These are phyloP conservation scores for Spheniscus humboldti DNA, from an alignment of 2,797 vertebrate genomes.

Conservation along the genomic window DNA sequence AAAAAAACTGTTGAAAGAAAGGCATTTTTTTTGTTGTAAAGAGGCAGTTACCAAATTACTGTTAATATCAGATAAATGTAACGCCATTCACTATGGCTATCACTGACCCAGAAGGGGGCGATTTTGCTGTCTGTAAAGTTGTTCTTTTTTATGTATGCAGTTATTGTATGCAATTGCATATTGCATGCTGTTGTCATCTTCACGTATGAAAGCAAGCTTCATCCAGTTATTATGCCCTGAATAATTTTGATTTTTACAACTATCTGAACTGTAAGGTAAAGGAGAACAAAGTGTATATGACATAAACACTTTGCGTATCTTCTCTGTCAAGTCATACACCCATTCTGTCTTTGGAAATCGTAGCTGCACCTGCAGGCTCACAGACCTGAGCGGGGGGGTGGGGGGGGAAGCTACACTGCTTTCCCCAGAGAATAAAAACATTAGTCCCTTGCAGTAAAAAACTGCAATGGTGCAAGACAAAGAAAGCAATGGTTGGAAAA, in stretches of 20 bases:
- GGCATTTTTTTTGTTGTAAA: constrained; percentile 8
- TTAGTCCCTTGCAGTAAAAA: neutral
- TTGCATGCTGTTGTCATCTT: neutral
- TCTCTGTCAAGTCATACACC: neutral
- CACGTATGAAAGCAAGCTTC: neutral
- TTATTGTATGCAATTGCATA: neutral
- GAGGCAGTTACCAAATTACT: constrained; percentile 14
- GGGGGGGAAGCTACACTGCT: neutral
- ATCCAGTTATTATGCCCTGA: neutral
- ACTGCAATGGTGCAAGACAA: neutral
- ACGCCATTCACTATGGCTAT: neutral
- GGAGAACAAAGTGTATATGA: neutral
- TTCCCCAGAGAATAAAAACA: neutral
- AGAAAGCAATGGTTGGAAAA: neutral
- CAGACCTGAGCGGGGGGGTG: neutral
- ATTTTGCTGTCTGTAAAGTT: constrained; percentile 18
- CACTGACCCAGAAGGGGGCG: neutral
- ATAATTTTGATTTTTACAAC: neutral
- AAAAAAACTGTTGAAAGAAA: constrained; percentile 2
- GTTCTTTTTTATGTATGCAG: neutral
- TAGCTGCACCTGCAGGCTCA: neutral
- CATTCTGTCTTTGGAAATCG: neutral
- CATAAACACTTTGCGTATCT: neutral
- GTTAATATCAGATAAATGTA: constrained; percentile 18
- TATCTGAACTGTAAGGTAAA: neutral